Base-by-base conservation (phyloP, 2,888 invertebrate genomes). In the Cyaniris semiargus region DNA sequence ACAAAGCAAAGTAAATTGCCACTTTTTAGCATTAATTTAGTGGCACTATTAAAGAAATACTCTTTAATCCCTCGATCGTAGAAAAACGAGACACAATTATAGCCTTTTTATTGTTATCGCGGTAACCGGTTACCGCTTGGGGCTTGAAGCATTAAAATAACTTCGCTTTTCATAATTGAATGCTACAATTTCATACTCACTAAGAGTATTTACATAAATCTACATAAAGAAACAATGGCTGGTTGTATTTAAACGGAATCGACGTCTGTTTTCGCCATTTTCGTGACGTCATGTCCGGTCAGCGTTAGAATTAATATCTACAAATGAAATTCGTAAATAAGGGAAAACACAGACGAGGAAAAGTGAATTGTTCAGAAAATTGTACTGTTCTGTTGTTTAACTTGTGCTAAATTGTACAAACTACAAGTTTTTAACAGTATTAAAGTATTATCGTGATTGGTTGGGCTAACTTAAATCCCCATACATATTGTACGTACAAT, bases 401-500 rank as follows among this genome's bases (percentile, higher is more conserved):
- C 18, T 18, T 18, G 18, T 53, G 15, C 18, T 53, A 53, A 53
- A 18, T 0, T 53, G 4, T 48, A 15, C 48, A 53, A 10, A 10
- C 44, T 44, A 3, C 44, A 44, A 44, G 44, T 44, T 44, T 38
- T 3, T 0, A 44, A 3, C 44, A 44, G 44, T 38, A 38, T 38
- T 10, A 8, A 38, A 38, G 1, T 38, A 38, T 8, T 38, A 31
- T 31, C 4, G 31, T 31, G 5, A 31, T 31, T 31, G 31, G 5
- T 31, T 31, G 31, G 31, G 31, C 31, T 31, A 4, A 5, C 31
- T 31, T 31, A 27, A 27, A 27, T 27, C 27, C 27, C 27, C 27
- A 31, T 31, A 89, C 89, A 89, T 89, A 89, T 89, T 90, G 88
- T 87, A 82, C 81, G 82, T 72, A 90, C 89, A 89, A 90, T 87